Base-by-base conservation (phyloP, 2,797 vertebrate species). In the Siniperca scherzeri region DNA sequence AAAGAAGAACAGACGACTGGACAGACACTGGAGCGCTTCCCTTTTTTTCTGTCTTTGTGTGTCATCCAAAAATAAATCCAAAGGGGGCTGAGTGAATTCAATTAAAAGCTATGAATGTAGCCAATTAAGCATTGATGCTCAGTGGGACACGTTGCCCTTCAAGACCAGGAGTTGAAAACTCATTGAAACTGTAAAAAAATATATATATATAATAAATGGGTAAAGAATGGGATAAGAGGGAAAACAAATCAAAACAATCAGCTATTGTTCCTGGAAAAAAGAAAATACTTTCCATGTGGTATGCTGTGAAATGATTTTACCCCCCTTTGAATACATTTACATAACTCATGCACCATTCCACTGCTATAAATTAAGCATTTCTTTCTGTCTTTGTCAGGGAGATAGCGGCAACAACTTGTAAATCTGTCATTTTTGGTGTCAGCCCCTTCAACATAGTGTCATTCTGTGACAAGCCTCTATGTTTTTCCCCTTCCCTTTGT, bases 11-110 rank as follows among this genome's bases (percentile, higher is more conserved):
- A 89, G 84, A 60, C 30, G 9, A 30, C 36, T 5, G 5, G 30
- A 30, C 30, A 30, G 30, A 30, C 2, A 25, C 81, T 79, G 78
- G 64, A 85, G 65, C 5, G 56, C 50, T 69, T 79, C 70, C 70
- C 66, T 69, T n/a, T 68, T 46, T 25, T 14, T 67, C 5, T 5
- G 14, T 75, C 81, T 88, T 86, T 88, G 78, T 78, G 78, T 72
- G 60, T 44, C 69, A 33, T 83, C 89, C 78, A 90, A 79, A 92
- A 83, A 81, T 84, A 81, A 85, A 81, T 70, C 61, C 70, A 62
- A 60, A 71, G 22, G 12, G 30, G n/a, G 10, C 76, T 2, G 71
- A 80, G 77, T 55, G 60, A 73, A 61, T 82, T 72, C 74, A 70
- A 78, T 82, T 84, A 65, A 68, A 55, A n/a, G 74, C 4, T 5